Base-by-base conservation (phyloP, 2,888 invertebrate genomes). In the Drosophila percnosoma region DNA sequence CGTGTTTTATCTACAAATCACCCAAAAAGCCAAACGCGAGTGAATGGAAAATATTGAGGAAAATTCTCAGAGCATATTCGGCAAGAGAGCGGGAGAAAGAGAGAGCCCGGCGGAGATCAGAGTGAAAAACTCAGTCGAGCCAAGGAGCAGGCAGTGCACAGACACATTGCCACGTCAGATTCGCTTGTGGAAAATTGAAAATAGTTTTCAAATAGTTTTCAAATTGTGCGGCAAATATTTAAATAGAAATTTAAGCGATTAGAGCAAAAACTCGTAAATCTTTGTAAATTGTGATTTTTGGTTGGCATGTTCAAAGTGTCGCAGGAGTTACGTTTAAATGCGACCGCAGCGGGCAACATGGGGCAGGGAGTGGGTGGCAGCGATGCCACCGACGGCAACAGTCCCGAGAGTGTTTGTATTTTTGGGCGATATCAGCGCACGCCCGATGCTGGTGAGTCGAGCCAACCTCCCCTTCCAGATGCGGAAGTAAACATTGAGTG, bases 381-480 rank as follows among this genome's bases (percentile, higher is more conserved):
- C 36, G 72, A 71, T 42, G 73, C 45, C 55, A 66, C 62, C 71
- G 88, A 73, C 24, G 66, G 62, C 54, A 40, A 68, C 48, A 70
- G 80, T 29, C 68, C 82, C n/a, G 89, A 91, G 77, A 87, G 85
- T 52, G 82, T 79, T 81, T 83, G 87, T 83, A 86, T 90, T 78
- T 92, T 92, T 88, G 92, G 92, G 69, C 91, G 91, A 87, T 92
- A 92, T 74, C 86, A 91, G 70, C 91, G 91, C 71, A 91, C 91
- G 69, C 92, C 92, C 78, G 92, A 92, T 73, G 86, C 91, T 82
- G 92, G 92, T 92, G 85, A 87, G 92, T 92, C 74, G 49, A 49
- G 27, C 42, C 31, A 15, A 18, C 27, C 49, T 18, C 49, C 27
- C 18, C 18, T 53, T 59, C 51, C 59, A 64, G 13, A 75, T 72